Percentiles rank a stretch among this genome's conserved stretches.
Evolutionary conservation across 2,113 vertebrate species (phyloP).

Genomic region (Ibidorhyncha struthersii): DNA sequence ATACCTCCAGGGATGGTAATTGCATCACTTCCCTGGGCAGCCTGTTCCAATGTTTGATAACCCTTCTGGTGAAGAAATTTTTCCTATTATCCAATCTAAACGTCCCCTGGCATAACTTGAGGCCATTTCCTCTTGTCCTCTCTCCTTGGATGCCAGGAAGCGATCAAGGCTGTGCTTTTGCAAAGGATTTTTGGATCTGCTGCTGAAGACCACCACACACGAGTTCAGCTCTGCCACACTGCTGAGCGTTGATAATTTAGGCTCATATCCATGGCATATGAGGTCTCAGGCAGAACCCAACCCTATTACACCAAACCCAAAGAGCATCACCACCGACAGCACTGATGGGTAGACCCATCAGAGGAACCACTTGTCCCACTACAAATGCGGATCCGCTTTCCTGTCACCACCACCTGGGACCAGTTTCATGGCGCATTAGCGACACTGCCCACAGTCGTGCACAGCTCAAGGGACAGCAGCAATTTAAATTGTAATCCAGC

Average conservation of each 20-base stretch:
- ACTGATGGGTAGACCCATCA: rapidly evolving
- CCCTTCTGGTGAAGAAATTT: no score
- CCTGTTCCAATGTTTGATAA: no score
- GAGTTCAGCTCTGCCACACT: neutral
- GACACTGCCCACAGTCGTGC: neutral
- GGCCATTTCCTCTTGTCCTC: no score
- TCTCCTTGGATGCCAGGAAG: neutral
- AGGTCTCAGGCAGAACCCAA: neutral
- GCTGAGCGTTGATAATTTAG: neutral
- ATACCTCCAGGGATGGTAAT: no score
- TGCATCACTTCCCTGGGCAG: no score
- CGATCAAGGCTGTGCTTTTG: neutral
- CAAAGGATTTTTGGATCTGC: neutral
- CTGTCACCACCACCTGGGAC: neutral
- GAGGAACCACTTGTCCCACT: neutral
- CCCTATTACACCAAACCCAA: neutral
- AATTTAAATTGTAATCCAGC: neutral
- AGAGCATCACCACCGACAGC: neutral
- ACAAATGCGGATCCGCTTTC: neutral
- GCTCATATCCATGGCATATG: neutral
- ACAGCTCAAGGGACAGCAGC: neutral
- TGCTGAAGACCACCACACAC: neutral
- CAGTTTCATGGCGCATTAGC: neutral
- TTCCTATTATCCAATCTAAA: no score
- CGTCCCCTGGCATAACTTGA: no score